A percentile compares a stretch with the other conserved stretches of the same genome.
phyloP scores from a whole-genome alignment of 2,113 vertebrate genomes.

The Ranitomeya imitator region DNA sequence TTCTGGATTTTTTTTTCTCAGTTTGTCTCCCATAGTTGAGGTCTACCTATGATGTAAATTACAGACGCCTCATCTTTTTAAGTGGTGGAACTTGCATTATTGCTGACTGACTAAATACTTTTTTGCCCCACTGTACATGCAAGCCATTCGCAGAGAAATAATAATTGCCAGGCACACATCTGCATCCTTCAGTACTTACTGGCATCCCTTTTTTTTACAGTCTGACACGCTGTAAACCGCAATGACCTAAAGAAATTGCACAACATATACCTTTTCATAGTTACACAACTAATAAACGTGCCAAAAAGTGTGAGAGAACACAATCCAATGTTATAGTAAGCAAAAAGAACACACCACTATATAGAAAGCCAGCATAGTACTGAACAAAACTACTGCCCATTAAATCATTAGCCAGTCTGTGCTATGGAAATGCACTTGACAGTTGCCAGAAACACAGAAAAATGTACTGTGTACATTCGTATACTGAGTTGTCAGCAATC shows the following conservation, averaged over 20 bases:
- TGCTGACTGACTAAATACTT: too few relatives aligned
- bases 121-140: too few relatives aligned
- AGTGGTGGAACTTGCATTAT: too few relatives aligned
- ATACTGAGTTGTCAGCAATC: background rate
- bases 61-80: too few relatives aligned
- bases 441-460: background rate
- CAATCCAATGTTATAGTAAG: background rate
- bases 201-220: background rate
- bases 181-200: background rate
- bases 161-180: background rate
- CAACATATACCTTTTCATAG: background rate
- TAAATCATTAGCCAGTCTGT: background rate
- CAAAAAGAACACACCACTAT: background rate
- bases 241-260: conserved; percentile 15
- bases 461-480: background rate
- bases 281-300: background rate
- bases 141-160: background rate
- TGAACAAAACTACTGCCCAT: background rate
- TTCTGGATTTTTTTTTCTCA: too few relatives aligned
- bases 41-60: too few relatives aligned
- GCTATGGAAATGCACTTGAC: background rate
- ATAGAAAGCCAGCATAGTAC: background rate
- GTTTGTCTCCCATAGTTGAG: too few relatives aligned
- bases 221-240: background rate
- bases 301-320: background rate